Conservation (phyloP, 1,140 invertebrate species). For the Cylas formicarius region DNA sequence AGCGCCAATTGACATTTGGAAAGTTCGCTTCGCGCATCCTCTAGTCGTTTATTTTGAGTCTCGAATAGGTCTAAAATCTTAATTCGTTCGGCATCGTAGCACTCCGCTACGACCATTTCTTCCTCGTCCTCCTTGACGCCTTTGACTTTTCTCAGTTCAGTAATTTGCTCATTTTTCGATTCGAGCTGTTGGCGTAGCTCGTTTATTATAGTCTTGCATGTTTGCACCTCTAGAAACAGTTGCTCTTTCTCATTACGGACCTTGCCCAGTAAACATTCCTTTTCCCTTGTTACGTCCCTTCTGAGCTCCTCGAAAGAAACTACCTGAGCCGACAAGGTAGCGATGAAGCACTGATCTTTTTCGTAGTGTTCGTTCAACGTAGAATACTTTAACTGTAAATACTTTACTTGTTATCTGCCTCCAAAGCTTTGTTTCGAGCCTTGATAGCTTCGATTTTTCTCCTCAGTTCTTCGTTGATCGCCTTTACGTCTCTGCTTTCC, state of each 20-base stretch:
- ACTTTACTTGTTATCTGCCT: slow-evolving; percentile 50
- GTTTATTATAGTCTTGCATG: no score
- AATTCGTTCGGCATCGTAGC: no score
- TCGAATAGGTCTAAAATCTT: slow-evolving; percentile 48
- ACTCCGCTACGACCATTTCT: no score
- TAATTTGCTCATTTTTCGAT: no score
- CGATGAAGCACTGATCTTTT: neutral
- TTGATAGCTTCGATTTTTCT: slow-evolving; percentile 51
- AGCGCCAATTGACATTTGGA: slow-evolving; percentile 26
- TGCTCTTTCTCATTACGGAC: neutral
- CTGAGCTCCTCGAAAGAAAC: slow-evolving; percentile 50
- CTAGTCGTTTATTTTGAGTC: slow-evolving; percentile 45
- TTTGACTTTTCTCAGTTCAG: no score
- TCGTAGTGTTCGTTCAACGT: neutral
- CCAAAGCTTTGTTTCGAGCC: slow-evolving; percentile 51
- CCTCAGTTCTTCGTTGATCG: slow-evolving; percentile 44
- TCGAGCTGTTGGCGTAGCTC: no score
- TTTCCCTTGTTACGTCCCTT: slow-evolving; percentile 49
- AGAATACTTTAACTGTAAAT: slow-evolving; percentile 39
- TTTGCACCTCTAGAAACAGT: neutral
- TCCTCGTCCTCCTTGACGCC: no score
- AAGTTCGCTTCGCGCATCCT: slow-evolving; percentile 44
- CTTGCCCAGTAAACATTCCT: slow-evolving; percentile 4
- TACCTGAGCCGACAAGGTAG: slow-evolving; percentile 34
- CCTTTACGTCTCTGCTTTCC: slow-evolving; percentile 43